Conservation (phyloP, 2,797 vertebrate species). For the Xiphophorus birchmanni region DNA sequence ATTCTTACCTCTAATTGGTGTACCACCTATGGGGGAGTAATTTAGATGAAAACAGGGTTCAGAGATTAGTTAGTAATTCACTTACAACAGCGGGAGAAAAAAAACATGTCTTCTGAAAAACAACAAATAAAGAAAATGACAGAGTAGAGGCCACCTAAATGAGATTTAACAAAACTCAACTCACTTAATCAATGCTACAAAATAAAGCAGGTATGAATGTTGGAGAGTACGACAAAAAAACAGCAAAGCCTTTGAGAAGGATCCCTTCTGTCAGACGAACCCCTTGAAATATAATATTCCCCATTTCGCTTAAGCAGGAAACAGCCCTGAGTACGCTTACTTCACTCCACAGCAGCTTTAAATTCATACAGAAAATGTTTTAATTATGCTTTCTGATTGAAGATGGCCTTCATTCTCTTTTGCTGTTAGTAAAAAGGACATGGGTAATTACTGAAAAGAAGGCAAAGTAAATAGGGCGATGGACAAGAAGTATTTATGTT, state of each 20-base stretch:
- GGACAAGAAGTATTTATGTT: conserved; percentile 50
- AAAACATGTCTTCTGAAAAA: conserved; percentile 58
- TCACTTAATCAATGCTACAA: conserved; percentile 26
- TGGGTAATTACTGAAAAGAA: conserved; percentile 57
- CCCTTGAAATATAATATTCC: conserved; percentile 12
- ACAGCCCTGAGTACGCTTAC: conserved; percentile 16
- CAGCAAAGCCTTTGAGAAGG: conserved; percentile 2
- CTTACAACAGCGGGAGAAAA: conserved; percentile 64
- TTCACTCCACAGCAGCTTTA: conserved; percentile 31
- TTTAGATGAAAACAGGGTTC: conserved; percentile 79
- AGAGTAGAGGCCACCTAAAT: conserved; percentile 57
- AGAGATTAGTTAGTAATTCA: conserved; percentile 79
- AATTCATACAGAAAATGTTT: conserved; percentile 25
- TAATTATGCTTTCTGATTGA: conserved; percentile 37
- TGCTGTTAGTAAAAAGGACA: conserved; percentile 57
- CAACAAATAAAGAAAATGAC: conserved; percentile 23
- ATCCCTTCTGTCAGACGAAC: neutral
- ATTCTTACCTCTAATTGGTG: conserved; percentile 85
- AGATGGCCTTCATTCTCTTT: conserved; percentile 35
- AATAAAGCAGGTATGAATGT: conserved; percentile 11
- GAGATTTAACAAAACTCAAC: conserved; percentile 39
- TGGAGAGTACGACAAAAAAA: conserved; percentile 12
- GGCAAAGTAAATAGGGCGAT: conserved; percentile 49
- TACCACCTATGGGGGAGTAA: conserved; percentile 82
- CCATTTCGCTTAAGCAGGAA: conserved; percentile 18